Evolutionary conservation across 37 sponge, comb jelly and placozoan genomes (phyloP).

Genomic region (Amphimedon queenslandica): DNA sequence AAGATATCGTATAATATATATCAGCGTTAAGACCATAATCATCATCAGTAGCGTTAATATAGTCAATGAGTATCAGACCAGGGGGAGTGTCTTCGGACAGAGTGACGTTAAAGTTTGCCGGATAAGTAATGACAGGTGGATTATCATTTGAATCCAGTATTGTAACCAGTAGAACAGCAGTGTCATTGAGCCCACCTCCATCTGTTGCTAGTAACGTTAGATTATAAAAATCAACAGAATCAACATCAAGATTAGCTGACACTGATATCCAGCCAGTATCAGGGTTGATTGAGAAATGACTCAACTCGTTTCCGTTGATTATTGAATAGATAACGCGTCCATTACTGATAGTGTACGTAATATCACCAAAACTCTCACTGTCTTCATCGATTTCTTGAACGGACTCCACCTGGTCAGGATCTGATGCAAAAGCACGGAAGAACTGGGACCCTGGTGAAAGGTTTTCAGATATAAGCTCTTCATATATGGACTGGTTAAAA

Average conservation of each 20-base stretch:
- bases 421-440: conserved; percentile 38
- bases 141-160: conserved; percentile 72
- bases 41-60: conserved; percentile 63
- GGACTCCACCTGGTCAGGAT: conserved; percentile 34
- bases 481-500: conserved; percentile 24
- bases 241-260: conserved; percentile 46
- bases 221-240: conserved; percentile 31
- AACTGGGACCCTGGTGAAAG: conserved; percentile 19
- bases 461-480: conserved; percentile 19
- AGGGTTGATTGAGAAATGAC: conserved; percentile 43
- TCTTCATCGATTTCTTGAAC: conserved; percentile 16
- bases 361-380: not conserved
- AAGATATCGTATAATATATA: conserved; percentile 36
- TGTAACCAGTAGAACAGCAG: conserved; percentile 18
- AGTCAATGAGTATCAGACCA: conserved; percentile 43
- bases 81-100: conserved; percentile 50
- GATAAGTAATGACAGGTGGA: conserved; percentile 50
- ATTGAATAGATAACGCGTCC: conserved; percentile 57
- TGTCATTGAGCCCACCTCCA: conserved; percentile 51
- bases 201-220: conserved; percentile 57
- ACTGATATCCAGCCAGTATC: conserved; percentile 48
- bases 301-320: conserved; percentile 35
- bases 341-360: conserved; percentile 39
- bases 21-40: conserved; percentile 63
- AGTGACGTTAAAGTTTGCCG: conserved; percentile 20